Evolutionary conservation across 1,140 invertebrate species (phyloP), one percentile per base, ranked within the genome.

Genomic region (Cryptotermes secundus): DNA sequence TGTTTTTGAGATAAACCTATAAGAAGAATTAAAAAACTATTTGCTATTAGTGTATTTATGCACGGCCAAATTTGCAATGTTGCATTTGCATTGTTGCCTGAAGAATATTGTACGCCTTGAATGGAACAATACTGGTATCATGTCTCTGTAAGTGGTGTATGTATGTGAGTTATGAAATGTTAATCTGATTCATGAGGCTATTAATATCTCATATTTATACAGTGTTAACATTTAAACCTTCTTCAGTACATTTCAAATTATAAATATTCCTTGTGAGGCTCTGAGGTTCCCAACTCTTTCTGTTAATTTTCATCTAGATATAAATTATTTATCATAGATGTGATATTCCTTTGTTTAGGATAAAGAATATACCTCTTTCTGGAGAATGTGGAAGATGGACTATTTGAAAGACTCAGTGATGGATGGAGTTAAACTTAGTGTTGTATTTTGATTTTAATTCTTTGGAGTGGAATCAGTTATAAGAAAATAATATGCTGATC

Each of bases 61-160:
- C 59, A 72, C 26, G 59, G 59, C n/a, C 26, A 31, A 72, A 72
- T 72, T 72, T 72, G n/a, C 59, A n/a, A 72, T 72, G 59, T 72
- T 72, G 59, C 59, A 72, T 72, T 72, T 72, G 59, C 26, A 72
- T 72, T 72, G 59, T 31, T 72, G 59, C 59, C 26, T 72, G 59
- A 72, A 72, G n/a, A 72, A 72, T 72, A 31, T 72, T 72, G 59
- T 72, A 72, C n/a, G 59, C 59, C 59, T 72, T 72, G 59, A 72
- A 72, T 72, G 59, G 59, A 72, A 72, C 59, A n/a, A 31, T 72
- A 72, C 59, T 72, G 59, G 26, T 72, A 72, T 72, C 59, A 72
- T 72, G 59, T 72, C n/a, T 72, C 59, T 72, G 59, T 72, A 72
- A 72, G 31, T 31, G 59, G 59, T 72, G 59, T n/a, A 72, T 59